phyloP scores from a whole-genome alignment of 2,888 invertebrate species.

The Acrobeloides nanus region DNA sequence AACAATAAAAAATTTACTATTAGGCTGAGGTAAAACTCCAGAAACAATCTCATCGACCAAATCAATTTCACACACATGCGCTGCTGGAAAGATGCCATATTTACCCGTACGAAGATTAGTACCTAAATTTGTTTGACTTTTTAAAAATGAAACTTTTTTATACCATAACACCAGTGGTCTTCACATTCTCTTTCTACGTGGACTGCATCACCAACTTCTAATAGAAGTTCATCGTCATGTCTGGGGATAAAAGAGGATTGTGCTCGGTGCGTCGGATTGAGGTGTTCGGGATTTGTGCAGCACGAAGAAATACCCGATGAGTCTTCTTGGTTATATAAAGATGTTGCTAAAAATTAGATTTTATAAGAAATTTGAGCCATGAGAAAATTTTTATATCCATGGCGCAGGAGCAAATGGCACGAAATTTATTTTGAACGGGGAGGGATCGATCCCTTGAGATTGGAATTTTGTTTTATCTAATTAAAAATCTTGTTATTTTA shows the following conservation, averaged over 20 bases:
- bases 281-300: conserved; percentile 42
- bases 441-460: too few relatives aligned
- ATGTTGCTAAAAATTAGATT: conserved; percentile 27
- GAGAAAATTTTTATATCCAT: too few relatives aligned
- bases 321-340: conserved; percentile 30
- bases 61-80: conserved; percentile 91
- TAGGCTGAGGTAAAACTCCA: conserved; percentile 58
- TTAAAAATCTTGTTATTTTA: too few relatives aligned
- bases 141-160: too few relatives aligned
- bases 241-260: conserved; percentile 89
- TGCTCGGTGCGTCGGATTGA: conserved; percentile 59
- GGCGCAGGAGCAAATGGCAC: too few relatives aligned
- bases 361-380: conserved; percentile 21
- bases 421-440: too few relatives aligned
- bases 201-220: conserved; percentile 93
- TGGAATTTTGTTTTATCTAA: too few relatives aligned
- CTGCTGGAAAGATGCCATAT: conserved; percentile 90
- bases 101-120: conserved; percentile 87
- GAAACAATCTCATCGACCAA: conserved; percentile 73
- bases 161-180: conserved; percentile 95
- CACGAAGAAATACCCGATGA: conserved; percentile 49
- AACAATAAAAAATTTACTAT: conserved; percentile 1
- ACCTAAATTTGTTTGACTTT: too few relatives aligned
- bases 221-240: conserved; percentile 86
- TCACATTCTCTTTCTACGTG: conserved; percentile 80